Base-by-base conservation (phyloP, 2,113 vertebrate species). In the Pholis gunnellus region DNA sequence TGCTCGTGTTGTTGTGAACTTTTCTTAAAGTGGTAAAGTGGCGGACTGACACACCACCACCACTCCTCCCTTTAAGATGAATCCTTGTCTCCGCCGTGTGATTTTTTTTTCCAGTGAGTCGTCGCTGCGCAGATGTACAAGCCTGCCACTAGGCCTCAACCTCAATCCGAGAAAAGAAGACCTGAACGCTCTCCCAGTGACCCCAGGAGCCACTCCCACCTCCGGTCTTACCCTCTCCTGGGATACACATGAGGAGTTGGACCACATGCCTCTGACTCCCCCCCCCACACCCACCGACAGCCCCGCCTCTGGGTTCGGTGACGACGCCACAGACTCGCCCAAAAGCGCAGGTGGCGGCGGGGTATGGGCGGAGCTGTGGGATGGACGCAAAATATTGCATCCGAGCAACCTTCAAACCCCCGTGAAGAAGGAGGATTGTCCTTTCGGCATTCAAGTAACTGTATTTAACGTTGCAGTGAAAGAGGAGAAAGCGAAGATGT, bases 131-230 rank as follows among this genome's bases (percentile, higher is more conserved):
- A 73, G 89, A 29, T 78, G 64, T 46, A 65, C 29, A 2, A 92
- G 85, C 46, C 75, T 92, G 27, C 89, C 90, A 0, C 70, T 18
- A 34, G 71, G 6, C 11, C 82, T 93, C 44, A 42, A 85, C 67
- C 40, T 79, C 46, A 13, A 8, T 4, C 25, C 31, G 2, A 54
- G 13, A 6, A 4, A 66, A 25, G 59, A 70, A 6, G 66, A 79
- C 13, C 0, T 2, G 9, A 38, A 27, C 10, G 0, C 3, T 59
- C 27, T 36, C 15, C 59, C 74, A 1, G 0, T 40, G 34, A 79
- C 29, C 22, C 79, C 83, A 52, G 82, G 68, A n/a, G 67, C 63
- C 27, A 72, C 59, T 0, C 78, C 48, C n/a, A 20, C 56, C 9
- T 67, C 72, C 34, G 34, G 25, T 36, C 0, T 27, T 2, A 31